Evolutionary conservation across 1,140 invertebrate species (phyloP).

Genomic region (Cyclina sinensis): DNA sequence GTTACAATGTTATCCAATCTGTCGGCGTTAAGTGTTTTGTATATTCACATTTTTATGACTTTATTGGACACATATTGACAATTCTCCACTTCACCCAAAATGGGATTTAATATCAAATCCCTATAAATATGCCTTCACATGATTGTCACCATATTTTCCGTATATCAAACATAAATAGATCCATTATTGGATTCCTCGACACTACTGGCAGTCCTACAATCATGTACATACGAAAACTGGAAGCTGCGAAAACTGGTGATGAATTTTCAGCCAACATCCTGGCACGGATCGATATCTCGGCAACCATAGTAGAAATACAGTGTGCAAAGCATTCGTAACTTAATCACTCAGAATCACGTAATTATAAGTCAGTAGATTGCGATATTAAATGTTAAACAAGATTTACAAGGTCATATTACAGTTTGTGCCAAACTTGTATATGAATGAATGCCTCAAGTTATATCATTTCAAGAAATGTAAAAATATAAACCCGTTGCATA

Average conservation of each 20-base stretch:
- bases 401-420: no score
- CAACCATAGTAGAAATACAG: neutral
- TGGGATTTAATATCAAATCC: conserved; percentile 20
- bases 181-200: neutral
- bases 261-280: neutral
- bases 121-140: neutral
- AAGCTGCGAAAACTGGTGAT: conserved; percentile 13
- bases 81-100: neutral
- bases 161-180: neutral
- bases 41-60: neutral
- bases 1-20: conserved; percentile 21
- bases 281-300: neutral
- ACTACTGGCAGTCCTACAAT: neutral
- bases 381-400: no score
- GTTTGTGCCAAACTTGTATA: no score
- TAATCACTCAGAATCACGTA: neutral
- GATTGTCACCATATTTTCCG: neutral
- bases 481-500: no score
- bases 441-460: no score
- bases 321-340: neutral
- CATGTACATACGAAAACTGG: conserved; percentile 13
- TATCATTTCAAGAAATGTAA: no score
- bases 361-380: no score
- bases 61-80: conserved; percentile 25
- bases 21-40: neutral